A percentile compares a stretch with the other conserved stretches of the same genome.
These are phyloP conservation scores for Neoarius graeffei DNA, from an alignment of 2,113 vertebrate genomes.

Conservation along the genomic window DNA sequence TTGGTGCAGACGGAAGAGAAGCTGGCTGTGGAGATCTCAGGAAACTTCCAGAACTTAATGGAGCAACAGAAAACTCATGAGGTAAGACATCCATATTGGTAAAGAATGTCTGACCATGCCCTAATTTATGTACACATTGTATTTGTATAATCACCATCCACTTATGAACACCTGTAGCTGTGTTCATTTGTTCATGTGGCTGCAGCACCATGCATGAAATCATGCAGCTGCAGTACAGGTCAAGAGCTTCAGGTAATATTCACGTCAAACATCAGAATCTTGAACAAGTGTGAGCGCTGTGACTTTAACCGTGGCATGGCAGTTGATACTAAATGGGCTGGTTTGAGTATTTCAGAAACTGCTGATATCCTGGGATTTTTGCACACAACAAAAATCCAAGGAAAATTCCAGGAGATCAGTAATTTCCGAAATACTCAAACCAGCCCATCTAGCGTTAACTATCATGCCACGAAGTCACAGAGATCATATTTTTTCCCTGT, in stretches of 20 bases:
- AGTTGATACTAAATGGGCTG: no score
- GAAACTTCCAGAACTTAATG: constrained; percentile 88
- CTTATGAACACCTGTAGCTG: background rate
- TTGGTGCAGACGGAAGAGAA: constrained; percentile 92
- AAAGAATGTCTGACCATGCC: background rate
- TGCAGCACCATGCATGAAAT: background rate
- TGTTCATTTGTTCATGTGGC: background rate
- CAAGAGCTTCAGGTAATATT: background rate
- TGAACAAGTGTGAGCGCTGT: no score
- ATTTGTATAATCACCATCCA: background rate
- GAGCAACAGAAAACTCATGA: constrained; percentile 95
- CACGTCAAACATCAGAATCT: no score
- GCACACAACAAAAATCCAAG: no score
- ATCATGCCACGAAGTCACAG: no score
- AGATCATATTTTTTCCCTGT: background rate
- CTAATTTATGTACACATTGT: background rate
- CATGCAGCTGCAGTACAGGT: background rate
- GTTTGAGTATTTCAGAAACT: no score
- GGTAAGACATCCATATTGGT: constrained; percentile 65
- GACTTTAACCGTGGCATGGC: no score
- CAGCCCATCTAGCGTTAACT: no score
- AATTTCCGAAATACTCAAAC: no score
- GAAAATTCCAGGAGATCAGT: no score
- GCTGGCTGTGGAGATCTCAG: constrained; percentile 90
- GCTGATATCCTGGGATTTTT: no score